Percentiles rank a stretch among this genome's conserved stretches.
Conservation (phyloP, 2,888 invertebrate genomes). For the Byasa hedistus region DNA sequence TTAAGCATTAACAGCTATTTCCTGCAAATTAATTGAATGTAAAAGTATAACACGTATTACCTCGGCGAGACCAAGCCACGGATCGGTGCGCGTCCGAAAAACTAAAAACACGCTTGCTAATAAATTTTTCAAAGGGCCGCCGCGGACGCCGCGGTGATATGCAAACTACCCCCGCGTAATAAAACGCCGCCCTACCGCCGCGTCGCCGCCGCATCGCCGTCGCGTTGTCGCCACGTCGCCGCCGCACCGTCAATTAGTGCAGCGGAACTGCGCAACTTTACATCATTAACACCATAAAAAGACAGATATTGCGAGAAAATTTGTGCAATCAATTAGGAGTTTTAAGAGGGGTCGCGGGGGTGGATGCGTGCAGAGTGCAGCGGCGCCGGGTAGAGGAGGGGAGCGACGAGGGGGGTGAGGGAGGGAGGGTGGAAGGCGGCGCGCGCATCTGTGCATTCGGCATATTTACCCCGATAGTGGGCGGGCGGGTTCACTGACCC, state of each 20-base stretch:
- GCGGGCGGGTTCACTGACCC: constrained; percentile 77
- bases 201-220: constrained; percentile 35
- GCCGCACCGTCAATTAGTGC: constrained; percentile 68
- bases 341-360: constrained; percentile 66
- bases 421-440: constrained; percentile 58
- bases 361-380: constrained; percentile 70
- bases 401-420: constrained; percentile 30
- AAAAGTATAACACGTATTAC: background rate
- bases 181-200: constrained; percentile 26
- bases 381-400: constrained; percentile 49
- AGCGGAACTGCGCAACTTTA: constrained; percentile 72
- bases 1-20: too few species aligned
- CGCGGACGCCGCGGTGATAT: constrained; percentile 53
- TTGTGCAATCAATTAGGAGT: constrained; percentile 80
- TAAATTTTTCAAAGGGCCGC: constrained; percentile 63
- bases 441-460: constrained; percentile 80
- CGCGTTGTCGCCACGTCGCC: constrained; percentile 44
- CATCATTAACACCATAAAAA: constrained; percentile 78
- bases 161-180: constrained; percentile 44
- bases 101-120: constrained; percentile 51
- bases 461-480: constrained; percentile 79
- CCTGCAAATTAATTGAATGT: too few species aligned
- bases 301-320: constrained; percentile 79
- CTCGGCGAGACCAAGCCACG: background rate
- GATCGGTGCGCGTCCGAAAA: constrained; percentile 38